Percentiles rank a stretch among this genome's conserved stretches.
These are phyloP conservation scores for Dascillus cervinus DNA, from an alignment of 2,888 invertebrate species.

Conservation along the genomic window DNA sequence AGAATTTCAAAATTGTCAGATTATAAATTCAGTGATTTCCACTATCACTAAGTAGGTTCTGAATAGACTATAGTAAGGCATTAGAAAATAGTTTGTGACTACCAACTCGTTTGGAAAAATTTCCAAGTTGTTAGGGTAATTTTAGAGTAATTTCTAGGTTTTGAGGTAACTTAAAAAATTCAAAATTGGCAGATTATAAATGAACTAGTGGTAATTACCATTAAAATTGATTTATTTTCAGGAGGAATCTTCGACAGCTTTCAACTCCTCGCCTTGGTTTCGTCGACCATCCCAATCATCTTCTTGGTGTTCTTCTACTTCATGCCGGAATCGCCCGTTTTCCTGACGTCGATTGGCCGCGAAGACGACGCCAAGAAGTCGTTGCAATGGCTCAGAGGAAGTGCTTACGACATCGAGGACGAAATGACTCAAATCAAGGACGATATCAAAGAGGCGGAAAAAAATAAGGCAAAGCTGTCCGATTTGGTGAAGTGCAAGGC, in stretches of 20 bases:
- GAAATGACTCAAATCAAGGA: constrained; percentile 49
- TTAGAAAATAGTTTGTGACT: too few species aligned
- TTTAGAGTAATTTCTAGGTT: too few species aligned
- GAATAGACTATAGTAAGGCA: too few species aligned
- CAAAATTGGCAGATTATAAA: too few species aligned
- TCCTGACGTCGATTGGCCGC: constrained; percentile 50
- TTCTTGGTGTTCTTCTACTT: constrained; percentile 47
- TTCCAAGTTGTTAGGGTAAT: background rate
- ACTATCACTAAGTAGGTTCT: too few species aligned
- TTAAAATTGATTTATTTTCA: too few species aligned
- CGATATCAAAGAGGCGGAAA: constrained; percentile 42
- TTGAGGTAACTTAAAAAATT: too few species aligned
- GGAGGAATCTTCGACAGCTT: constrained; percentile 39
- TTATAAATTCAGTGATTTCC: too few species aligned
- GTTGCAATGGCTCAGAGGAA: constrained; percentile 54
- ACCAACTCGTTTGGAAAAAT: too few species aligned
- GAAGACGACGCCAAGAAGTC: constrained; percentile 52
- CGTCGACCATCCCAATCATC: constrained; percentile 38
- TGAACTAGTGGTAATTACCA: too few species aligned
- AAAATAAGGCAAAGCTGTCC: constrained; percentile 43
- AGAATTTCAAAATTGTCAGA: too few species aligned
- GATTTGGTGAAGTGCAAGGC: constrained; percentile 31
- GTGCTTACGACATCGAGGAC: constrained; percentile 49
- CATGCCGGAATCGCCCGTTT: constrained; percentile 66
- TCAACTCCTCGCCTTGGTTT: constrained; percentile 41